Evolutionary conservation across 2,113 vertebrate genomes (phyloP).

Genomic region (Propithecus coquereli): DNA sequence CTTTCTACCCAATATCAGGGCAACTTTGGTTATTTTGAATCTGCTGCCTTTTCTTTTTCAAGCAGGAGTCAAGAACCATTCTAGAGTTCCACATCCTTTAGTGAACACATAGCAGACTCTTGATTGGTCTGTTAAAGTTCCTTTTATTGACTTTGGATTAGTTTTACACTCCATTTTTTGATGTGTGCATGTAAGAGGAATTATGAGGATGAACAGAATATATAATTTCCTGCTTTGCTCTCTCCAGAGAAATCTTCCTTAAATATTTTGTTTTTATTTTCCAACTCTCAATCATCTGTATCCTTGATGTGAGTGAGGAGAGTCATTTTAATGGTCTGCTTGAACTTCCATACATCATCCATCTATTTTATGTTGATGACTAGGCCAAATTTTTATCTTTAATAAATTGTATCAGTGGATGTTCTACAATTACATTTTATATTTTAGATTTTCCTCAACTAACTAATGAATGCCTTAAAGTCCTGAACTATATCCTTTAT

Average conservation of each 20-base stretch:
- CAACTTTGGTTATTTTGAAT: neutral
- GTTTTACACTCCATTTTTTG: neutral
- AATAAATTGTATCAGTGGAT: neutral
- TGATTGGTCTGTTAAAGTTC: neutral
- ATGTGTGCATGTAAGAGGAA: neutral
- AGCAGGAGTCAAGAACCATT: neutral
- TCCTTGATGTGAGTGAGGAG: neutral
- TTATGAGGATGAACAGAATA: neutral
- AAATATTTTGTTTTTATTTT: neutral
- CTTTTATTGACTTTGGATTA: neutral
- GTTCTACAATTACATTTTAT: neutral
- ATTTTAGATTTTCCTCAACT: neutral
- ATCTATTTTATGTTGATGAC: neutral
- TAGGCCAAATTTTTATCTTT: neutral
- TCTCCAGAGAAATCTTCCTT: neutral
- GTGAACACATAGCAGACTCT: neutral
- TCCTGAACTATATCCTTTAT: neutral
- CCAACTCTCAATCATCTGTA: neutral
- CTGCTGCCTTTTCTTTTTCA: neutral
- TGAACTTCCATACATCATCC: neutral
- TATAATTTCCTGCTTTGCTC: neutral
- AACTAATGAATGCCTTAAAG: neutral
- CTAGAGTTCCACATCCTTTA: rapidly evolving
- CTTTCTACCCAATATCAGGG: neutral
- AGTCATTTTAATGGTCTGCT: neutral